Evolutionary conservation across 1,140 invertebrate species (phyloP).

Genomic region (Metaphire vulgaris): DNA sequence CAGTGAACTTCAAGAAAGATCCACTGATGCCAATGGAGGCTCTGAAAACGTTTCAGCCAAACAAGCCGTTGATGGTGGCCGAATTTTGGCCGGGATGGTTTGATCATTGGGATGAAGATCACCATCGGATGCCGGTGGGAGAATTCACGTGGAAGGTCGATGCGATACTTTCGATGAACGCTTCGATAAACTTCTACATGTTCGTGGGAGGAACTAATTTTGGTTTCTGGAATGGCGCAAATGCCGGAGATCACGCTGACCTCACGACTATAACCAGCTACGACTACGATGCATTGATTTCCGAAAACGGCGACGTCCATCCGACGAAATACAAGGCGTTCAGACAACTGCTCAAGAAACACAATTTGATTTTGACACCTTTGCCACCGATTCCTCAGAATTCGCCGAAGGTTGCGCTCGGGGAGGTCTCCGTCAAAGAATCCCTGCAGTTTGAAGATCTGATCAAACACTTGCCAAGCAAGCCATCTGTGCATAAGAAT

Average conservation of each 20-base stretch:
- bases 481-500: background rate
- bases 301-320: conserved; percentile 44
- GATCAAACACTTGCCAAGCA: background rate
- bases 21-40: conserved; percentile 42
- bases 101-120: conserved; percentile 52
- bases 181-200: conserved; percentile 62
- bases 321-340: conserved; percentile 39
- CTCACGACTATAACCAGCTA: conserved; percentile 21
- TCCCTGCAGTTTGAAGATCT: background rate
- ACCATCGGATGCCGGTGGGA: conserved; percentile 21
- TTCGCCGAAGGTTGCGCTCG: background rate
- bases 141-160: conserved; percentile 30
- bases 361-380: background rate
- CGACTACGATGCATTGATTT: conserved; percentile 46
- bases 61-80: conserved; percentile 55
- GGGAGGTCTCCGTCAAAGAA: background rate
- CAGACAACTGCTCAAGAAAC: conserved; percentile 33
- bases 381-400: conserved; percentile 1
- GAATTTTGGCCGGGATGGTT: conserved; percentile 61
- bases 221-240: conserved; percentile 60
- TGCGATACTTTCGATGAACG: conserved; percentile 45
- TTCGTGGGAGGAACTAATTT: conserved; percentile 59
- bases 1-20: conserved; percentile 1
- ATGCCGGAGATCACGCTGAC: conserved; percentile 33
- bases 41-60: conserved; percentile 53